A percentile compares a stretch with the other conserved stretches of the same genome.
These are phyloP conservation scores for Ericerus pela DNA, from an alignment of 1,140 invertebrate genomes.

Conservation along the genomic window DNA sequence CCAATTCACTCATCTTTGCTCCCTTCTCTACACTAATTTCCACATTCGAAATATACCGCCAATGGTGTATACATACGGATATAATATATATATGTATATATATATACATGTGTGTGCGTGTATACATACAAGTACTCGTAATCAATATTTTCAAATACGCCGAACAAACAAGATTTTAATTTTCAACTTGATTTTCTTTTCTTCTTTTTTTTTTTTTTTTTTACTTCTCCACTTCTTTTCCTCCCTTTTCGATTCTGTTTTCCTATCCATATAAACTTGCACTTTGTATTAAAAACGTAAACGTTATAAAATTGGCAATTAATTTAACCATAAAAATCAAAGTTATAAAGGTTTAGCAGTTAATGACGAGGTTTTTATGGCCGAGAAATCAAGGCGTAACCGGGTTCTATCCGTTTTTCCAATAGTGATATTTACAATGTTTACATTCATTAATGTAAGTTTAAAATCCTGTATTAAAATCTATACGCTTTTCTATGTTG, in stretches of 20 bases:
- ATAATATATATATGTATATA: too few relatives aligned
- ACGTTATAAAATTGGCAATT: slow-evolving; percentile 11
- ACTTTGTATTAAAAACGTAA: slow-evolving; percentile 5
- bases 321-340: slow-evolving; percentile 10
- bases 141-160: background rate
- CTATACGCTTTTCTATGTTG: slow-evolving; percentile 7
- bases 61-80: too few relatives aligned
- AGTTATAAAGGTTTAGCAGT: slow-evolving; percentile 8
- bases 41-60: too few relatives aligned
- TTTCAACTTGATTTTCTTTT: slow-evolving; percentile 8
- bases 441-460: slow-evolving; percentile 7
- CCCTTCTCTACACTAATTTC: too few relatives aligned
- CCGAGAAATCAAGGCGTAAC: slow-evolving; percentile 6
- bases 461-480: slow-evolving; percentile 1
- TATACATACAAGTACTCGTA: background rate
- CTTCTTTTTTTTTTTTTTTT: too few relatives aligned
- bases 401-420: slow-evolving; percentile 6
- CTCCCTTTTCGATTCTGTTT: too few relatives aligned
- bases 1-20: too few relatives aligned
- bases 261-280: slow-evolving; percentile 8
- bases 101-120: too few relatives aligned
- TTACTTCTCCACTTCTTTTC: too few relatives aligned
- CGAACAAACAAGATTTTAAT: slow-evolving; percentile 11
- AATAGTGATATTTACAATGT: slow-evolving; percentile 7
- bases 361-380: slow-evolving; percentile 8